Evolutionary conservation across 2,113 vertebrate genomes (phyloP), one percentile per base, ranked within the genome.

Genomic region (Erythrocercus mccallii): DNA sequence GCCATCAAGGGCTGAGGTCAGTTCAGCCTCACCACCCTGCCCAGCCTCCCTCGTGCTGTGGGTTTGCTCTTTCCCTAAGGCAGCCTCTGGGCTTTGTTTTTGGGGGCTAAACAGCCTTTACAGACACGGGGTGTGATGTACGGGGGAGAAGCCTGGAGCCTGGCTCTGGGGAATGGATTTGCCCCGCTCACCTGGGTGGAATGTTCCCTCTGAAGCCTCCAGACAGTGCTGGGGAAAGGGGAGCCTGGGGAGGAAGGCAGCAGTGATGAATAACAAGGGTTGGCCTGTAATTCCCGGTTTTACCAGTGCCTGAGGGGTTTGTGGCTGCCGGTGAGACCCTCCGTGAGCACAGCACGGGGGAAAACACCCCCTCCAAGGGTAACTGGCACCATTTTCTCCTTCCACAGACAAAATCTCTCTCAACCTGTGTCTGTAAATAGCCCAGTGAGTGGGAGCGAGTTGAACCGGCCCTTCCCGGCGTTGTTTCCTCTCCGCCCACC

Each of bases 181-280:
- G 6, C 15, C 40, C 33, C 2, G 23, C 45, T 68, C 21, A 1
- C 11, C 22, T 22, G 3, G 15, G 17, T 18, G 53, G 14, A 15
- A 27, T 0, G 5, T 51, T 94, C 14, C 21, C 83, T 76, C 77
- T 76, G 69, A 48, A 88, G 24, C 68, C 82, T 17, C 9, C 53
- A 5, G 87, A 1, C 17, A 12, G 6, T 0, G 0, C 47, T 1
- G 31, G 22, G 15, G 6, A 38, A 40, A 30, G 38, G 12, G 27
- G 31, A 60, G 44, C 4, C 0, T 1, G 10, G 40, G 10, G 38
- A 68, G 42, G 24, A 48, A n/a, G 14, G 37, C 35, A 35, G 40
- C 11, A 22, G 38, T 1, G 1, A 40, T 0, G 5, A 19, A 19
- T 7, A 15, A 15, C 24, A 35, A n/a, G 18, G 5, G 7, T 8